Conservation (phyloP, 2,888 invertebrate species). For the Melolontha melolontha region DNA sequence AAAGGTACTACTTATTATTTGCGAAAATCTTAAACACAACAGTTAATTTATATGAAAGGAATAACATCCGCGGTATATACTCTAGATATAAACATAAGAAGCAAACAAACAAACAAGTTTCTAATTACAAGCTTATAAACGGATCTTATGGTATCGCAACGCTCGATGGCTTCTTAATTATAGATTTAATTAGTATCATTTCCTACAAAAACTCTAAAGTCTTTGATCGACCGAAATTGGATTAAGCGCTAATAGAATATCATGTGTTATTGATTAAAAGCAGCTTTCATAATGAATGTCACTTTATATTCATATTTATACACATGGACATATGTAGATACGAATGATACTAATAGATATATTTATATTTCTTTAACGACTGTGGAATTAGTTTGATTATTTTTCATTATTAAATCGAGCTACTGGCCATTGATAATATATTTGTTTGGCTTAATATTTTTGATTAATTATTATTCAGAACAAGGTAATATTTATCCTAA, state of each 20-base stretch:
- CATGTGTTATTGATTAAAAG: slow-evolving; percentile 24
- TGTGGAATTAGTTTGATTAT: too few species aligned
- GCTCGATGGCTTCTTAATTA: slow-evolving; percentile 40
- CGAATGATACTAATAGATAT: neutral
- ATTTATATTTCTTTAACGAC: too few species aligned
- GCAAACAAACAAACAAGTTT: slow-evolving; percentile 3
- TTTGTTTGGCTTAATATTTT: too few species aligned
- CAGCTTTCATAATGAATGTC: slow-evolving; percentile 3
- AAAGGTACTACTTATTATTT: too few species aligned
- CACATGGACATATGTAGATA: neutral
- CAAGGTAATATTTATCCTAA: too few species aligned
- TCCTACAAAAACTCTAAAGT: slow-evolving; percentile 21
- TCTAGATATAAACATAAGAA: neutral
- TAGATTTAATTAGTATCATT: slow-evolving; percentile 43
- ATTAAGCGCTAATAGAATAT: slow-evolving; percentile 27
- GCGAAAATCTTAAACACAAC: too few species aligned
- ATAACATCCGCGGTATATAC: too few species aligned
- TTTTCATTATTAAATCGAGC: too few species aligned
- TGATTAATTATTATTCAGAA: too few species aligned
- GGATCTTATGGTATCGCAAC: slow-evolving; percentile 38
- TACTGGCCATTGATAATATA: too few species aligned
- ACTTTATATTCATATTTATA: slow-evolving; percentile 1
- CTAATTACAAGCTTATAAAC: slow-evolving; percentile 35
- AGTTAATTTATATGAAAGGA: too few species aligned
- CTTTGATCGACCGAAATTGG: slow-evolving; percentile 40